Conservation (phyloP, 2,113 vertebrate genomes). For the Chionomys nivalis region DNA sequence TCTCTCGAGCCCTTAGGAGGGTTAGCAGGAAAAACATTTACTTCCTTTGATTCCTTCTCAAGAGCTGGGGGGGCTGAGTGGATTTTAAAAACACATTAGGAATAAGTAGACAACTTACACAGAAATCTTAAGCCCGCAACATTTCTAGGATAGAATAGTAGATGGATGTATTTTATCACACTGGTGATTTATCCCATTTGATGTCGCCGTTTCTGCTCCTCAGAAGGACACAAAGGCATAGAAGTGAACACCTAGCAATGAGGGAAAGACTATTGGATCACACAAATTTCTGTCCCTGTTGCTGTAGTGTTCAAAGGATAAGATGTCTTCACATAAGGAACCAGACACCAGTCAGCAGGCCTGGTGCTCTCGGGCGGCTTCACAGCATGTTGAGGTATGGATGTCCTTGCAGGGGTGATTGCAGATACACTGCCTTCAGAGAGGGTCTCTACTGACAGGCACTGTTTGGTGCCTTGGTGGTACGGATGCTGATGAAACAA, state of each 20-base stretch:
- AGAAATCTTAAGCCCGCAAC: conserved; percentile 27
- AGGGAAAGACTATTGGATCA: neutral
- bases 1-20: neutral
- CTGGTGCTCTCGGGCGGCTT: neutral
- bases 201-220: conserved; percentile 24
- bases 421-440: neutral
- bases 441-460: neutral
- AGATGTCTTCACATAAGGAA: neutral
- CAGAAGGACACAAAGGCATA: neutral
- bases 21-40: conserved; percentile 44
- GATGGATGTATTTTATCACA: conserved; percentile 42
- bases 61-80: neutral
- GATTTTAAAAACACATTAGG: conserved; percentile 52
- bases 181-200: conserved; percentile 7
- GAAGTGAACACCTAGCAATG: conserved; percentile 2
- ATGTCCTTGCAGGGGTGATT: neutral
- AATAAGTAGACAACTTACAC: conserved; percentile 8
- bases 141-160: conserved; percentile 5
- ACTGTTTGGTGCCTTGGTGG: neutral
- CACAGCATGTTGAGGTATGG: neutral
- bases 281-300: neutral
- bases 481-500: neutral
- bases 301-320: neutral
- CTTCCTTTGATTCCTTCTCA: conserved; percentile 57
- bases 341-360: neutral